Evolutionary conservation across 2,888 invertebrate species (phyloP), one percentile per base, ranked within the genome.

Genomic region (Dilophus febrilis): DNA sequence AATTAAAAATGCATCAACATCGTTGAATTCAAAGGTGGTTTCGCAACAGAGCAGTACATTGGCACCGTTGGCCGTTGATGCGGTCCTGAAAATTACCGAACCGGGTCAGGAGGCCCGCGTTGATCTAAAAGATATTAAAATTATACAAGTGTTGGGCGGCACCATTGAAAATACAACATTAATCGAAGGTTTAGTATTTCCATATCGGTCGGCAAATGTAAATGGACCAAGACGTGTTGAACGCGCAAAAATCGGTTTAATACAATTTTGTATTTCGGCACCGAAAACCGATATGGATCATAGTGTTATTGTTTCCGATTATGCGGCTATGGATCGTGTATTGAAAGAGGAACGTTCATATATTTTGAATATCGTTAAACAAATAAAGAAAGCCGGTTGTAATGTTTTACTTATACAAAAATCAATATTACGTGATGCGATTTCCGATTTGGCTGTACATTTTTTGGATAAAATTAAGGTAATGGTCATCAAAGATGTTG

Each of bases 281-380:
- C 98, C 98, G 7, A 99, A 99, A 67, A 98, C 98, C 41, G 97
- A 99, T 64, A 92, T 94, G 90, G 91, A 92, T 54, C 90, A 91
- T 65, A 91, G 82, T 57, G 82, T 88, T 3, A 74, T 99, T 51
- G 91, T 99, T 17, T 90, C 94, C 1, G 98, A 99, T 61, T 99
- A 99, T 61, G 79, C 95, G n/a, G 95, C 95, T 38, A 99, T 99
- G 98, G 98, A 99, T 62, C 76, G 98, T 42, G 91, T 98, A 1
- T 64, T 99, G 43, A 86, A 92, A 56, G 98, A 99, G 61, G 98
- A 99, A 63, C 77, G 98, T 39, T 76, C 88, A 40, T 99, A 99
- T 61, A 94, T 98, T 51, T 68, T 99, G 42, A 95, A 99, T 56
- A 92, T 98, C 54, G 90, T 95, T 5, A 99, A 99, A 61, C 91